Evolutionary conservation across 2,888 invertebrate genomes (phyloP).

Genomic region (Caenorhabditis virilis): DNA sequence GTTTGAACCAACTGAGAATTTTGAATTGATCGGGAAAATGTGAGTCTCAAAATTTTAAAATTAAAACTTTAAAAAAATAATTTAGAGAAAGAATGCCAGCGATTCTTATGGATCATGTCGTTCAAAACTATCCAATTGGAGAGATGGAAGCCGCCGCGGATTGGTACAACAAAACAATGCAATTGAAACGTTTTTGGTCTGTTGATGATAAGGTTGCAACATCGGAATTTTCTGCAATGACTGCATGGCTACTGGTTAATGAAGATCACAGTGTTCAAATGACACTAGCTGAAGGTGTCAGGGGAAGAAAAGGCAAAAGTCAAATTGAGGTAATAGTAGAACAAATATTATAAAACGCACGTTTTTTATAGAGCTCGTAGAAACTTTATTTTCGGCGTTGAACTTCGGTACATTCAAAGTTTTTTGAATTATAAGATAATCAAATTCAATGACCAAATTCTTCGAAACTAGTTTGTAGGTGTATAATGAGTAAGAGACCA

Average conservation of each 20-base stretch:
- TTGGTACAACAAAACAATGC: conserved; percentile 75
- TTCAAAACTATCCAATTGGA: conserved; percentile 91
- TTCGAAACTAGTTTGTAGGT: no score
- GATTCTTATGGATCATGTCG: conserved; percentile 91
- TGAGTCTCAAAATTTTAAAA: conserved; percentile 24
- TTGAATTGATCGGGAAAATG: conserved; percentile 36
- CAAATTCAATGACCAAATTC: no score
- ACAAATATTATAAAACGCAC: no score
- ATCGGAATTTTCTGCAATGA: conserved; percentile 56
- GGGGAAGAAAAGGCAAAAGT: conserved; percentile 36
- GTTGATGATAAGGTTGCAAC: conserved; percentile 57
- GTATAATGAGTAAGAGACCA: no score
- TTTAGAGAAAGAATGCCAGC: conserved; percentile 75
- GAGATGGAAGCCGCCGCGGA: conserved; percentile 80
- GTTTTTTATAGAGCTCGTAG: no score
- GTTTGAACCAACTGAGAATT: conserved; percentile 71
- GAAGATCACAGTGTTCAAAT: conserved; percentile 54
- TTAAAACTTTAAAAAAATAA: neutral
- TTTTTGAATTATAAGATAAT: no score
- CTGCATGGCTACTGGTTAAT: conserved; percentile 55
- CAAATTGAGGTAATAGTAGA: conserved; percentile 29
- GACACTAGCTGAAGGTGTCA: conserved; percentile 58
- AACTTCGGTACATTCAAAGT: neutral
- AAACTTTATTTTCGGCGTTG: no score
- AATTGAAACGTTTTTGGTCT: conserved; percentile 72